Base-by-base conservation (phyloP, 2,797 vertebrate genomes). In the Yasuhikotakia modesta region DNA sequence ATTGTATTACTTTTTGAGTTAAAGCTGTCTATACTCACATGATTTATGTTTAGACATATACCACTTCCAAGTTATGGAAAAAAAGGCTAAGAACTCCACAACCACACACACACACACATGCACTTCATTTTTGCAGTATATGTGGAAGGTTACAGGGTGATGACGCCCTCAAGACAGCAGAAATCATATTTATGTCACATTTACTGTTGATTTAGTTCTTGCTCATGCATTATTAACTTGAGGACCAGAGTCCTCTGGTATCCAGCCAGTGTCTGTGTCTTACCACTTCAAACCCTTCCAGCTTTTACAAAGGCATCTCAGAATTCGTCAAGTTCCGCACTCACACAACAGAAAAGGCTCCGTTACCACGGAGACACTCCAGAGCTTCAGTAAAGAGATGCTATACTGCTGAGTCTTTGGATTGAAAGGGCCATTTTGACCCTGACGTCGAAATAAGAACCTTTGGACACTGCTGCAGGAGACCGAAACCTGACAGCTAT, bases 381-480 rank as follows among this genome's bases (percentile, higher is more conserved):
- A 19, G 45, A 76, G 48, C 46, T 8, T n/a, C 74, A 88, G 83
- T 80, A 89, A 88, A 84, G 88, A 90, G 81, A 85, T 83, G 78
- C 61, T 13, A 72, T 79, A 76, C 86, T 79, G 87, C 81, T 82
- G 71, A 75, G 80, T 79, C 22, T 66, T 69, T 52, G 16, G 27
- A 68, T 81, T 79, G 79, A 69, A 77, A 85, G 63, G 30, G 61
- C 30, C 57, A 70, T 73, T 81, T 83, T 81, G 74, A 85, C 70
- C 70, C 76, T 69, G 48, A 30, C 68, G 72, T 60, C 78, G 55
- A 76, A 73, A 63, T 65, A 16, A 67, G 68, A 57, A 64, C 58
- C 32, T 60, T 57, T 76, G 30, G 55, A 46, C 35, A 27, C 69
- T 58, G 60, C 78, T 70, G 70, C 68, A 64, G 68, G 69, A 58